These are phyloP conservation scores for Tragelaphus buxtoni DNA, from an alignment of 2,113 vertebrate genomes.

Conservation along the genomic window DNA sequence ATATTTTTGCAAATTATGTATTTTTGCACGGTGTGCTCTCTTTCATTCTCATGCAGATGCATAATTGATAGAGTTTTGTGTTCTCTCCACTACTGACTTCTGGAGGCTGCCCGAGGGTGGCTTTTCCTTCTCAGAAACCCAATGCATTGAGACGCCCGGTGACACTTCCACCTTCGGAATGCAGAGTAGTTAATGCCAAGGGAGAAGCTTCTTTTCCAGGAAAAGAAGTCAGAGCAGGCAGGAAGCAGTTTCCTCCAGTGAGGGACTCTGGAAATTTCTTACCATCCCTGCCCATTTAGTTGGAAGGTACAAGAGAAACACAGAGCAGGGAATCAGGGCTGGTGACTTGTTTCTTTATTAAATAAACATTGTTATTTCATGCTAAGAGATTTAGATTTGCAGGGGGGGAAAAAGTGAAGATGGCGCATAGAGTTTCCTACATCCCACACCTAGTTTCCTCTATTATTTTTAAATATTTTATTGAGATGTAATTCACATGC, in stretches of 20 bases:
- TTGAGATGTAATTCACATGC: not conserved
- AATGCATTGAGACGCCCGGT: not conserved
- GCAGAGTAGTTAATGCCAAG: not conserved
- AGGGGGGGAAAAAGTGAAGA: not conserved
- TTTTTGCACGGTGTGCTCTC: not conserved
- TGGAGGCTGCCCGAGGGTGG: not conserved
- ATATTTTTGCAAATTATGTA: not conserved
- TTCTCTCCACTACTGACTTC: not conserved
- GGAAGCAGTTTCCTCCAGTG: no score
- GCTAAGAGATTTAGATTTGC: not conserved
- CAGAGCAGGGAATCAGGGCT: not conserved
- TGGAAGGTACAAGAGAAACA: not conserved
- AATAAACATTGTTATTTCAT: not conserved
- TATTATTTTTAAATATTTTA: not conserved
- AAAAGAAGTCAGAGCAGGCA: no score
- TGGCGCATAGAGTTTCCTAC: accelerated
- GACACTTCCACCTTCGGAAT: not conserved
- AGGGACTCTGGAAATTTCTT: not conserved
- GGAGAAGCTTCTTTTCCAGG: not conserved
- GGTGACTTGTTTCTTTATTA: not conserved
- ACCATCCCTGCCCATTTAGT: accelerated
- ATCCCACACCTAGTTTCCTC: not conserved
- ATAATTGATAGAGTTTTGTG: not conserved
- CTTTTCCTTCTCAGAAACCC: not conserved
- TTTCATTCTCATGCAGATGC: not conserved